Conservation (phyloP, 2,113 vertebrate species). For the Genyomyrus donnyi region DNA sequence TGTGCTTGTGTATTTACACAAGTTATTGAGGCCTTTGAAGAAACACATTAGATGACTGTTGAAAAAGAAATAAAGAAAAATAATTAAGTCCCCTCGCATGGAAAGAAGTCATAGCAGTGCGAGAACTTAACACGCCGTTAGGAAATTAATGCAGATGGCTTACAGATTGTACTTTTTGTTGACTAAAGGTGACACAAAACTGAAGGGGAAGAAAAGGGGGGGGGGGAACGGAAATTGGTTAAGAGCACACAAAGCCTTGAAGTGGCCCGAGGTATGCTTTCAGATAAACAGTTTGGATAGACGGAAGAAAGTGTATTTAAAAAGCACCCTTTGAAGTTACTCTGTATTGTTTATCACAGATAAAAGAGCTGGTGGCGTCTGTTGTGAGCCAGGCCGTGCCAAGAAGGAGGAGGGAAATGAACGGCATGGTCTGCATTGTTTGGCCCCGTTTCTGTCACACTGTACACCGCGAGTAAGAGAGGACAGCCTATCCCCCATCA, state of each 20-base stretch:
- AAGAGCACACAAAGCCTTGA: conserved; percentile 47
- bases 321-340: conserved; percentile 51
- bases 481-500: conserved; percentile 39
- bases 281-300: conserved; percentile 48
- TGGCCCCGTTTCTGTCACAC: conserved; percentile 43
- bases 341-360: conserved; percentile 49
- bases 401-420: conserved; percentile 22
- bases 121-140: neutral
- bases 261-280: conserved; percentile 40
- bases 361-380: conserved; percentile 50
- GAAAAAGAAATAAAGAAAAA: neutral
- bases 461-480: conserved; percentile 47
- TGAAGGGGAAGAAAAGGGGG: conserved; percentile 36
- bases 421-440: conserved; percentile 47
- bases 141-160: conserved; percentile 11
- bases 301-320: conserved; percentile 46
- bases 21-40: neutral
- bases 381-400: conserved; percentile 20
- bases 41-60: neutral
- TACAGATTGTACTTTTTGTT: conserved; percentile 35
- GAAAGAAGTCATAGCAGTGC: neutral
- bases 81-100: neutral
- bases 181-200: conserved; percentile 44
- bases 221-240: conserved; percentile 39
- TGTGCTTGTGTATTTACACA: conserved; percentile 11